Conservation (phyloP, 2,888 invertebrate genomes). For the Cataglyphis cursor region DNA sequence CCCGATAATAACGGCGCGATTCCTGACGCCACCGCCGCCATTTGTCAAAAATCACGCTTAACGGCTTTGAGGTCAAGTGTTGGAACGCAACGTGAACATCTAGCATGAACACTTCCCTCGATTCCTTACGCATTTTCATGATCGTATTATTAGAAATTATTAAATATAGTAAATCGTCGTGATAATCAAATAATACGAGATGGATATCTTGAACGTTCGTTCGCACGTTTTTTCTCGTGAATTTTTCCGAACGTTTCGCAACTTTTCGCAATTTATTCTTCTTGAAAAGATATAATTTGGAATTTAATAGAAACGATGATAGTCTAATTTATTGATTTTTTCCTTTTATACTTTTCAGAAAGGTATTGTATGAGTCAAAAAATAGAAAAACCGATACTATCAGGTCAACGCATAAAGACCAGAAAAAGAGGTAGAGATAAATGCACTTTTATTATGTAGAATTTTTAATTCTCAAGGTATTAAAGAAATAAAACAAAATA, state of each 20-base stretch:
- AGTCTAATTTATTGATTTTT: neutral
- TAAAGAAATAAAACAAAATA: neutral
- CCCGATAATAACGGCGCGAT: neutral
- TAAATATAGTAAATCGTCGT: neutral
- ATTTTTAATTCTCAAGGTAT: neutral
- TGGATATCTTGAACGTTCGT: neutral
- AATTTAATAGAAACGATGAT: neutral
- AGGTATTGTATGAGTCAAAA: conserved; percentile 99
- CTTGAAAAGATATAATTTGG: neutral
- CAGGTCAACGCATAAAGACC: conserved; percentile 99
- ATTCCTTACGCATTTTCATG: neutral
- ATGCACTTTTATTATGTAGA: neutral
- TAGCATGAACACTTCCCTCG: conserved; percentile 5
- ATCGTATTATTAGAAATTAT: neutral
- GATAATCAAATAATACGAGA: neutral
- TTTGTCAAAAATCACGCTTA: conserved; percentile 60
- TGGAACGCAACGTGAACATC: conserved; percentile 45
- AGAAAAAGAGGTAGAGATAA: conserved; percentile 97
- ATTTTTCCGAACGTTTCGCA: neutral
- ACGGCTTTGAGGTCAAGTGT: conserved; percentile 67
- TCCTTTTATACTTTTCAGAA: conserved; percentile 88
- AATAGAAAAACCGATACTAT: conserved; percentile 99
- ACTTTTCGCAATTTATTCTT: neutral
- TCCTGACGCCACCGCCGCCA: conserved; percentile 36
- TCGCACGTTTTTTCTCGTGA: neutral